phyloP scores from a whole-genome alignment of 2,113 vertebrate genomes.

The Podilymbus podiceps region DNA sequence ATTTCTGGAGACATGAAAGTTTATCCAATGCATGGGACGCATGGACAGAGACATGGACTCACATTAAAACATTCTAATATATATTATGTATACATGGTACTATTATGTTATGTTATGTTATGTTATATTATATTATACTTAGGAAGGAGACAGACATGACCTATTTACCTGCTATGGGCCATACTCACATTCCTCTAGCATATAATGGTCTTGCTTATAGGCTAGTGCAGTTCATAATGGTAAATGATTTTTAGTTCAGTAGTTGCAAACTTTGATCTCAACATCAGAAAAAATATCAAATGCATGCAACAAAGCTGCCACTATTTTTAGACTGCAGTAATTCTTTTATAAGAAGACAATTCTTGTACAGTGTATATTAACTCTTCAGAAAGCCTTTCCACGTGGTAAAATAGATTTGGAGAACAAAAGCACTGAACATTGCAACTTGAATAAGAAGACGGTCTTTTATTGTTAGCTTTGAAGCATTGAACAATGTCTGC shows the following conservation, averaged over 20 bases:
- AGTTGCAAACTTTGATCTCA: conserved; percentile 7
- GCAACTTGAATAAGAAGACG: conserved; percentile 34
- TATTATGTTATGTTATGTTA: neutral
- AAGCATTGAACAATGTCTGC: conserved; percentile 37
- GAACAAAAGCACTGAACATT: conserved; percentile 44
- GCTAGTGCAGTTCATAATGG: neutral
- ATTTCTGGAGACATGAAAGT: neutral
- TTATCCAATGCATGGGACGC: neutral
- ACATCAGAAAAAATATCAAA: conserved; percentile 12
- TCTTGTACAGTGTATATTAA: conserved; percentile 37
- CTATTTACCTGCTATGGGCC: neutral
- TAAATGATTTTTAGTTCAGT: neutral
- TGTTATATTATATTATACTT: neutral
- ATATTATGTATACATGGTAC: neutral
- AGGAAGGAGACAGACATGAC: neutral
- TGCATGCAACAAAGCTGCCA: neutral
- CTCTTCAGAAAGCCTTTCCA: conserved; percentile 50
- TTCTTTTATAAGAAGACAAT: conserved; percentile 26
- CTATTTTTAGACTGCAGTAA: conserved; percentile 9
- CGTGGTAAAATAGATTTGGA: conserved; percentile 54
- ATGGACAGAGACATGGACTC: neutral
- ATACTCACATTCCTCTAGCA: neutral
- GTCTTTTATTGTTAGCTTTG: conserved; percentile 52
- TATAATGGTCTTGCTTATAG: neutral
- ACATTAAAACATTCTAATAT: neutral